These are phyloP conservation scores for Athalia circularis DNA, from an alignment of 2,888 invertebrate species.

Conservation along the genomic window DNA sequence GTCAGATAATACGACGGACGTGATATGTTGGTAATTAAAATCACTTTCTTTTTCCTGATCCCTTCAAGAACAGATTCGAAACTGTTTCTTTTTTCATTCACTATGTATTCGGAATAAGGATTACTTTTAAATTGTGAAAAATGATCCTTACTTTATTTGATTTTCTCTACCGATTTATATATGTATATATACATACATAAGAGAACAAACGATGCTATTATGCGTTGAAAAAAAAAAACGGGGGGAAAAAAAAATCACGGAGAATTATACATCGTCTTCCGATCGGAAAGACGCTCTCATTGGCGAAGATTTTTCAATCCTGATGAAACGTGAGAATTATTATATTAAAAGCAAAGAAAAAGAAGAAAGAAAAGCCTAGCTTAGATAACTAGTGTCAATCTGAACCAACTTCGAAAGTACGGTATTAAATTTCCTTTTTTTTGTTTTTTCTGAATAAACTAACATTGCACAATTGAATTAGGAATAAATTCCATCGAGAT, in stretches of 20 bases:
- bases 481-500: too few relatives aligned
- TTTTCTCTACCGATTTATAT: too few relatives aligned
- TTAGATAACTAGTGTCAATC: too few relatives aligned
- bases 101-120: conserved; percentile 22
- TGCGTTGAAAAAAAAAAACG: not conserved
- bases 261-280: not conserved
- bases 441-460: too few relatives aligned
- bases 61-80: too few relatives aligned
- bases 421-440: not conserved
- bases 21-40: conserved; percentile 70
- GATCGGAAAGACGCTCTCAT: not conserved
- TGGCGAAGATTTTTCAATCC: too few relatives aligned
- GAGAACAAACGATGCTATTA: not conserved
- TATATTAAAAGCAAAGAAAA: too few relatives aligned
- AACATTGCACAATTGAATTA: too few relatives aligned
- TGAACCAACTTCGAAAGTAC: not conserved
- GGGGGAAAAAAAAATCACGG: not conserved
- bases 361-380: too few relatives aligned
- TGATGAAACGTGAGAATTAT: too few relatives aligned
- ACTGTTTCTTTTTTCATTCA: not conserved
- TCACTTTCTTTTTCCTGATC: not conserved
- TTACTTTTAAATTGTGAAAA: conserved; percentile 65
- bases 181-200: too few relatives aligned
- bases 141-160: conserved; percentile 55
- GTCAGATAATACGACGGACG: conserved; percentile 46